These are phyloP conservation scores for Dastarcus helophoroides DNA, from an alignment of 2,888 invertebrate species.

Conservation along the genomic window DNA sequence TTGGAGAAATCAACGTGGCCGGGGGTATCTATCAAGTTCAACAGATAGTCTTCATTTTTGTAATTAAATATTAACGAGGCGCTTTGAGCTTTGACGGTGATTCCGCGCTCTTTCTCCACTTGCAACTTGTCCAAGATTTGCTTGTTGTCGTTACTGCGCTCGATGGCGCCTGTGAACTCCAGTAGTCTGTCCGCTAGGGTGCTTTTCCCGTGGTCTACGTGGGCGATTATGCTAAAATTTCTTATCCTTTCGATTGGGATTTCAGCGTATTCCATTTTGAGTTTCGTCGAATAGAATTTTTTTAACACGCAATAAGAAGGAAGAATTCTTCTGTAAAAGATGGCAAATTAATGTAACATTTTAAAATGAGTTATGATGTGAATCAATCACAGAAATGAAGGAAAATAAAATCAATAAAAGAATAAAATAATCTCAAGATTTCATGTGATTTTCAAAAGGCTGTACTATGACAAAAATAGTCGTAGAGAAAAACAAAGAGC, in stretches of 20 bases:
- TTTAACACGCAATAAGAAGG: constrained; percentile 1
- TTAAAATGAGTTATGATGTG: too few relatives aligned
- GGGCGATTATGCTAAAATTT: constrained; percentile 97
- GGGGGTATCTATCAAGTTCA: constrained; percentile 96
- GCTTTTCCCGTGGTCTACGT: constrained; percentile 98
- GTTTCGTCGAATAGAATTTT: not conserved
- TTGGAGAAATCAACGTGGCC: constrained; percentile 97
- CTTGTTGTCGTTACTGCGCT: constrained; percentile 49
- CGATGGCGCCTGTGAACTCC: constrained; percentile 78
- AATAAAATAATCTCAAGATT: too few relatives aligned
- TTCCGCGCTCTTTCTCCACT: constrained; percentile 92
- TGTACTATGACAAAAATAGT: too few relatives aligned
- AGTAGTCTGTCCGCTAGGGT: constrained; percentile 92
- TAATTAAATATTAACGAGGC: constrained; percentile 74
- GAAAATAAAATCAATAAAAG: too few relatives aligned
- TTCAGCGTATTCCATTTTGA: constrained; percentile 20
- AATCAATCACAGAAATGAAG: too few relatives aligned
- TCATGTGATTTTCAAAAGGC: too few relatives aligned
- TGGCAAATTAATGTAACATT: too few relatives aligned
- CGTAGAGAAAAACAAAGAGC: too few relatives aligned
- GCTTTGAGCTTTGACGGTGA: constrained; percentile 97
- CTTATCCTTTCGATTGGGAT: constrained; percentile 51
- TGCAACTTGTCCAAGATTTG: constrained; percentile 70
- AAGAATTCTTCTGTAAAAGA: too few relatives aligned
- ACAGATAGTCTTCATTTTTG: constrained; percentile 58